Conservation (phyloP, 2,797 vertebrate species). For the Myripristis jacobus region DNA sequence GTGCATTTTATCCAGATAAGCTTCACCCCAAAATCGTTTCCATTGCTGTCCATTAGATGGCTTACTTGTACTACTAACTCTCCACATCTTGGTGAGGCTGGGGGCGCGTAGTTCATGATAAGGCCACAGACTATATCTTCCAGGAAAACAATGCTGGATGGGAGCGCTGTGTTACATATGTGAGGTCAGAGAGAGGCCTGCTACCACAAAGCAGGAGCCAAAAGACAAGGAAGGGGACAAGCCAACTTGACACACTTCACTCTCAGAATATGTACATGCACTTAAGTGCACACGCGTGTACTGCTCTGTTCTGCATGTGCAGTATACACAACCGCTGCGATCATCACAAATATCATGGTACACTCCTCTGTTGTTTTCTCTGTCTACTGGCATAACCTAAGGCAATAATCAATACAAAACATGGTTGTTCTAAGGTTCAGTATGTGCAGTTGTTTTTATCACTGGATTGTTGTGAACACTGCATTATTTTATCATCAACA, state of each 20-base stretch:
- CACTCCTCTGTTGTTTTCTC: slow-evolving; percentile 4
- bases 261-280: slow-evolving; percentile 14
- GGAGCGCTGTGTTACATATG: slow-evolving; percentile 66
- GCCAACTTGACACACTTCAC: slow-evolving; percentile 60
- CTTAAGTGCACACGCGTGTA: slow-evolving; percentile 8
- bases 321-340: slow-evolving; percentile 12
- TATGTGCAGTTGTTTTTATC: background rate
- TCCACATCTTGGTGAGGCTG: slow-evolving; percentile 28
- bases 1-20: background rate
- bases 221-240: slow-evolving; percentile 54
- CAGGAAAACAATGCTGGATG: slow-evolving; percentile 70
- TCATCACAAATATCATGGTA: slow-evolving; percentile 6
- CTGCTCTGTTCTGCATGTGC: background rate
- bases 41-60: slow-evolving; percentile 82
- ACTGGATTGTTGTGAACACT: background rate
- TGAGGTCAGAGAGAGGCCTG: slow-evolving; percentile 73
- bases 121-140: slow-evolving; percentile 65
- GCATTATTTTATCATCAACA: background rate
- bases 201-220: slow-evolving; percentile 59
- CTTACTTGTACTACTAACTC: slow-evolving; percentile 82
- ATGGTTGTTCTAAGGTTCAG: background rate
- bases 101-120: slow-evolving; percentile 67
- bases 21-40: slow-evolving; percentile 58
- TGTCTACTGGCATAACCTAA: background rate
- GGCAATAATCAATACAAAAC: background rate